Percentiles rank a stretch among this genome's conserved stretches.
Conservation (phyloP, 2,888 invertebrate species). For the Labia minor region DNA sequence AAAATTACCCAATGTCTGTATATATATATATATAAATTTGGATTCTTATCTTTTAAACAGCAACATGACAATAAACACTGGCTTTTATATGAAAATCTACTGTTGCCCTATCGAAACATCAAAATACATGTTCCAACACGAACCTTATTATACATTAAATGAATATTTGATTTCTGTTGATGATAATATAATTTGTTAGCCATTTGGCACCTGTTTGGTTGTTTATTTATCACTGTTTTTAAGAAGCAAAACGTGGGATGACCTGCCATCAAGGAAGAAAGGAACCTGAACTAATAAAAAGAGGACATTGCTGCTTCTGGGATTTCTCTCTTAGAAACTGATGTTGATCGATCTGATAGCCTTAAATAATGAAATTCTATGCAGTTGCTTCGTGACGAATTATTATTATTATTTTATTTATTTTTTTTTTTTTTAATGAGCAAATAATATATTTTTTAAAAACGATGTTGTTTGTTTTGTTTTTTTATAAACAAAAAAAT, state of each 20-base stretch:
- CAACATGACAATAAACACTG: neutral
- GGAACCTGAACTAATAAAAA: neutral
- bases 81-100: neutral
- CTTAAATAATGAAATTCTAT: no score
- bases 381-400: no score
- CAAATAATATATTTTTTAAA: neutral
- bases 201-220: neutral
- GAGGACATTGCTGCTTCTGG: neutral
- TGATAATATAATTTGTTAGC: neutral
- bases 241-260: neutral
- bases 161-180: neutral
- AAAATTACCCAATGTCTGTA: no score
- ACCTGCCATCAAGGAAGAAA: neutral
- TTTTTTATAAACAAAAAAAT: neutral
- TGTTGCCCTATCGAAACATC: neutral
- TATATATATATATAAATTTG: neutral
- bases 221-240: neutral
- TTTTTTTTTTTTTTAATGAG: neutral
- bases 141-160: neutral
- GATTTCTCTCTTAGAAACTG: neutral
- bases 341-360: neutral
- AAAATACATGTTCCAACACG: neutral
- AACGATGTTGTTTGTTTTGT: neutral
- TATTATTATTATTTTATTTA: no score
- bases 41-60: neutral